Evolutionary conservation across 2,113 vertebrate species (phyloP), one percentile per base, ranked within the genome.

Genomic region (Vombatus ursinus): DNA sequence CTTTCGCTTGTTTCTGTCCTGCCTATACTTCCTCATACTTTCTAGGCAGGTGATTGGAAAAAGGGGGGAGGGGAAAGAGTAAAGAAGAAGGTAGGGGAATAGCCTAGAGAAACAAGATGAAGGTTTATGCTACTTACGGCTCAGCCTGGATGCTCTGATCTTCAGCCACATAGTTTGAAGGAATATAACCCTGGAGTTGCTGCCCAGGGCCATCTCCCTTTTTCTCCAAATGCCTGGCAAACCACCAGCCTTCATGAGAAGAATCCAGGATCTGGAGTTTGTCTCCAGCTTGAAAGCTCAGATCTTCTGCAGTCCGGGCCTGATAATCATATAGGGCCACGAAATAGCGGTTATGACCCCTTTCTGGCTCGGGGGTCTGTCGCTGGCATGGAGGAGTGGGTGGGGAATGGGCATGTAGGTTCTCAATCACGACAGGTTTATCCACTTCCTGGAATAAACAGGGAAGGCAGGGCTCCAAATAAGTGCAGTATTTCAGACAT

Each of bases 101-200:
- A 48, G 48, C 25, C 31, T 26, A 2, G 0, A 57, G 61, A 89
- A 0, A 0, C 1, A 50, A 68, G 61, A 37, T 48, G 10, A 31
- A 50, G 47, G 50, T 91, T 89, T 89, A 52, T 31, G 37, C 19
- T 98, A 99, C 99, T 99, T 96, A 99, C 99, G 98, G 99, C 94
- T 99, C 99, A 48, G 99, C 99, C 95, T 99, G 98, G 0, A 99
- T 98, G 92, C 99, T 99, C 93, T 99, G 98, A 96, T 99, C 98
- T 11, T 98, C 98, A 0, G 99, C 99, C 96, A 99, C 98, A 92
- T 99, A 99, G 95, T 99, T 99, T 0, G 99, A 98, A 3, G 99
- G 99, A 96, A 99, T 98, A 94, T 99, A 99, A 47, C 99, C 99
- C 91, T 98, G 48, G 44, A 98, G 97, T 48, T 97, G 97, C 90